Percentiles rank a stretch among this genome's conserved stretches.
These are phyloP conservation scores for Columbina picui DNA, from an alignment of 2,113 vertebrate species.

Conservation along the genomic window DNA sequence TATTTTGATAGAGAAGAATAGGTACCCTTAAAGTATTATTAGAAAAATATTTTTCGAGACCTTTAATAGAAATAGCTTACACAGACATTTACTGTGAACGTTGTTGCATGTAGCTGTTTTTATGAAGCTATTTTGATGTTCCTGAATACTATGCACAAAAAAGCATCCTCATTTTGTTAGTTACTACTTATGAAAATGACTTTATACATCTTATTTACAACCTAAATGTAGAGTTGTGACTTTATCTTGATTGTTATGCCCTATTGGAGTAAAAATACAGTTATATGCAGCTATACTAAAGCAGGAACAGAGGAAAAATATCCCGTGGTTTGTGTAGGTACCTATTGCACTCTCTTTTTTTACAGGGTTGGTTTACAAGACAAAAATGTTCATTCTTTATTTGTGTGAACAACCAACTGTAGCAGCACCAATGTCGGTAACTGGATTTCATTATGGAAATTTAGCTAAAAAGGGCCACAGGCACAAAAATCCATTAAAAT, in stretches of 20 bases:
- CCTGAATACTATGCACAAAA: not conserved
- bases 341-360: conserved; percentile 7
- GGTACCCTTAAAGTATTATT: not conserved
- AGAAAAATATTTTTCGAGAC: not conserved
- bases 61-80: conserved; percentile 2
- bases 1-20: not conserved
- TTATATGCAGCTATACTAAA: not conserved
- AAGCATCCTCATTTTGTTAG: conserved; percentile 5
- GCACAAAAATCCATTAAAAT: conserved; percentile 82
- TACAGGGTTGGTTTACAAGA: conserved; percentile 29
- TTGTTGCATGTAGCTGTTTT: not conserved
- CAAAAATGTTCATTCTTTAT: conserved; percentile 53
- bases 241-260: conserved; percentile 22
- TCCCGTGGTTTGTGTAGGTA: not conserved
- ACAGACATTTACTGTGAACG: not conserved
- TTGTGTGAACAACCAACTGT: conserved; percentile 72
- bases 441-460: conserved; percentile 84
- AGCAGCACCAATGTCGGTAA: conserved; percentile 71
- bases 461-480: conserved; percentile 72
- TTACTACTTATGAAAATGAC: not conserved
- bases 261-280: conserved; percentile 22
- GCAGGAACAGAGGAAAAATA: not conserved
- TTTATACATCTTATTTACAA: not conserved
- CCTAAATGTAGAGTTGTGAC: not conserved
- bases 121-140: not conserved